phyloP scores from a whole-genome alignment of 2,113 vertebrate species.

The Chauna torquata region DNA sequence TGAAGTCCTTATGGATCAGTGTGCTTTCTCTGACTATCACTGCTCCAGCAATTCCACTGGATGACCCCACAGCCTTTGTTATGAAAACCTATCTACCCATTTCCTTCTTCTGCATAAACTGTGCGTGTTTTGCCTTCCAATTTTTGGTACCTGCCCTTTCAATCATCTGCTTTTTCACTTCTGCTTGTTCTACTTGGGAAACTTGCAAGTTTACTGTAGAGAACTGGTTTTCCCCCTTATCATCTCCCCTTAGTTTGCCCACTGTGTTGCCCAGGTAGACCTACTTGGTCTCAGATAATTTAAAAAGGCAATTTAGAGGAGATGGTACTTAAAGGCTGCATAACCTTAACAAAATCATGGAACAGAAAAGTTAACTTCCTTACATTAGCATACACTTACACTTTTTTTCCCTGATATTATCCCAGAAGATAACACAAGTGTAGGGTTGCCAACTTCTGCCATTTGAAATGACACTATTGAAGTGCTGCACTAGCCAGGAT shows the following conservation, averaged over 20 bases:
- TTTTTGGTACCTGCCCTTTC: neutral
- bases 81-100: neutral
- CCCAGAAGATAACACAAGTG: rapidly evolving
- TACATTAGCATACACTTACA: neutral
- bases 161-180: neutral
- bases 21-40: neutral
- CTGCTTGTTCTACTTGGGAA: neutral
- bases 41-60: neutral
- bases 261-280: neutral
- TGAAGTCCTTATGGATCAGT: neutral
- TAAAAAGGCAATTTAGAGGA: neutral
- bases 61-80: neutral
- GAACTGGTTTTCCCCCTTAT: neutral
- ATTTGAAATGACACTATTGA: neutral
- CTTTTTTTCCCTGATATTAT: neutral
- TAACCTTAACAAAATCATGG: neutral
- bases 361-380: neutral
- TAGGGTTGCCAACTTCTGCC: rapidly evolving
- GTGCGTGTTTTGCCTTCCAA: neutral
- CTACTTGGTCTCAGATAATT: neutral
- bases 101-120: neutral
- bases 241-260: neutral
- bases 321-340: neutral
- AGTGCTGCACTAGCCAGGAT: neutral
- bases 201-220: neutral